These are phyloP conservation scores for Archilochus colubris DNA, from an alignment of 2,113 vertebrate genomes.

Conservation along the genomic window DNA sequence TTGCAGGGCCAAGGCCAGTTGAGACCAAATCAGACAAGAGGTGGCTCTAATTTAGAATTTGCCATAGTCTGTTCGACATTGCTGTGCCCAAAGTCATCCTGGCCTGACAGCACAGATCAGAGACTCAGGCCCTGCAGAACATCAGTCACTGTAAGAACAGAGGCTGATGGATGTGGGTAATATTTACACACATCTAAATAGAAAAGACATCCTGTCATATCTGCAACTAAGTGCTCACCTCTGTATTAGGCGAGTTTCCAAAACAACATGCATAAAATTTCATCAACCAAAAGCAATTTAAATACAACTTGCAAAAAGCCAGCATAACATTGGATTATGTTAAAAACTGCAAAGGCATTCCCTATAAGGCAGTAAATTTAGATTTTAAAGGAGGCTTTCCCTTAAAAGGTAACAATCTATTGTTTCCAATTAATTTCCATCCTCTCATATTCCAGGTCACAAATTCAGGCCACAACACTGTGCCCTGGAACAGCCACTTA, in stretches of 20 bases:
- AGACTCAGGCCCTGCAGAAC: neutral
- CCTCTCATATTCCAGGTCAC: neutral
- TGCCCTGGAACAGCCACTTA: neutral
- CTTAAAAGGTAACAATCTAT: neutral
- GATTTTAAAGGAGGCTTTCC: neutral
- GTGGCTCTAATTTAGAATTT: neutral
- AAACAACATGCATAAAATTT: neutral
- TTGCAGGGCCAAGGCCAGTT: neutral
- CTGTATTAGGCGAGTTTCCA: neutral
- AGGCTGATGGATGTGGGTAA: rapidly evolving
- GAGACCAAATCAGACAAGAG: neutral
- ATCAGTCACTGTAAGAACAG: neutral
- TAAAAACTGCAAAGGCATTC: neutral
- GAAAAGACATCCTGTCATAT: neutral
- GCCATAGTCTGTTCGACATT: neutral
- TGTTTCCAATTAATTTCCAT: neutral
- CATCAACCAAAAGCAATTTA: neutral
- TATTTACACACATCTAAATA: neutral
- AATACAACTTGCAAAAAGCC: neutral
- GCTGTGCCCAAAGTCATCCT: neutral
- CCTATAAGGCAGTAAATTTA: neutral
- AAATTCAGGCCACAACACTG: neutral
- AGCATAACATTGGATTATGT: neutral
- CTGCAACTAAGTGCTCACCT: neutral
- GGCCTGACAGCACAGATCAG: neutral